Base-by-base conservation (phyloP, 2,888 invertebrate genomes). In the Auanema freiburgensis region DNA sequence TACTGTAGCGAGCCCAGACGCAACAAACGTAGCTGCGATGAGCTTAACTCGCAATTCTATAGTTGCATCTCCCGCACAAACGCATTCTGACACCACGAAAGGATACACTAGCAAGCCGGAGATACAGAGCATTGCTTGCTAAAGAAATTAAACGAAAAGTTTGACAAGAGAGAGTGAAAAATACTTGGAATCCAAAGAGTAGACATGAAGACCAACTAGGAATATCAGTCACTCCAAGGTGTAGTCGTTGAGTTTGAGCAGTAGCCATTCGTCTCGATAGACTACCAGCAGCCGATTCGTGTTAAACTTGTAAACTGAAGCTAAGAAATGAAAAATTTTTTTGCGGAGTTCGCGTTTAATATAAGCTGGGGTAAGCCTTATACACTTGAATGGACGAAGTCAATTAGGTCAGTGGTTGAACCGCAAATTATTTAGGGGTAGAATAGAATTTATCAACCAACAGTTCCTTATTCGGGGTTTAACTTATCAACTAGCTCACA, bases 111-210 rank as follows among this genome's bases (percentile, higher is more conserved):
- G 73, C 6, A 79, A 71, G 44, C 79, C 76, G 18, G 77, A 76
- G 57, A 80, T 74, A 57, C 77, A 78, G 12, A 79, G 54, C 73
- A 79, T 78, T 16, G 76, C 73, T 74, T 79, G 79, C 78, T 79
- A 69, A 0, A 76, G 63, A 40, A n/a, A 41, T 18, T 6, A 18
- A 55, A 8, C 18, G 16, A 56, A 8, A 8, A 8, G 3, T 33
- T 8, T 33, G 33, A 5, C 33, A 33, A 33, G 8, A 33, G 8
- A 5, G 33, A 5, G 8, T 33, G 10, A 10, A 10, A 5, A 46
- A 5, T 6, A 46, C 46, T 10, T 46, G 46, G 46, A 46, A 46
- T 10, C 46, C 46, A 46, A 46, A 46, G 16, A 46, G 16, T 5
- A 46, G 16, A 10, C 16, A 46, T 18, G 46, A 46, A 5, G 46